Evolutionary conservation across 2,113 vertebrate species (phyloP), one percentile per base, ranked within the genome.

Genomic region (Mastomys coucha): DNA sequence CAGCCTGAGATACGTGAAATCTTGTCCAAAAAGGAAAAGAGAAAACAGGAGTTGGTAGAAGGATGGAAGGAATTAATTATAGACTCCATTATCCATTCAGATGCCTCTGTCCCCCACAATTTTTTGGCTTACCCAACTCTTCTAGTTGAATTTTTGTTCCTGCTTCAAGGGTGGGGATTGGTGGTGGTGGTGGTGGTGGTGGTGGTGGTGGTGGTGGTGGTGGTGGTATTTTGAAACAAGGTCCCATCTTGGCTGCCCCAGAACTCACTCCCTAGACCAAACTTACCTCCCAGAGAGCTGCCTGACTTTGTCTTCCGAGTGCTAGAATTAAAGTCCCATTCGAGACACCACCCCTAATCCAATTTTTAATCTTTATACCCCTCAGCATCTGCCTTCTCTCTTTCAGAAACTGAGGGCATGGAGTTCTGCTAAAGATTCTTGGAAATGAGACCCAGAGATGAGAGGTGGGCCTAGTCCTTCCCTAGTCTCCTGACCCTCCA

Each of bases 401-500:
- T 86, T 17, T 17, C 75, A 84, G 60, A 93, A 94, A 60, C 82
- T 53, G 28, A 8, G 53, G 36, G 8, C 76, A 26, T 73, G 24
- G 69, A 11, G 4, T 65, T 58, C 72, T 75, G 67, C 75, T n/a
- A 24, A n/a, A 45, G 33, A 13, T 81, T 20, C 63, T 88, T 86
- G 91, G 84, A 91, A 87, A 56, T 84, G 69, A 93, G 69, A 60
- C 39, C 63, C 93, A 78, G n/a, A 93, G 67, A 45, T 4, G 45
- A 81, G n/a, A 75, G 58, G 39, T 26, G n/a, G 28, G 19, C 65
- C 78, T 49, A 45, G 58, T 51, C 78, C 39, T 80, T 36, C 10
- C 65, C 53, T 60, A 9, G 45, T 42, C 67, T 80, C 88, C 72
- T 75, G 39, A 49, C 2, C 69, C 53, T 86, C 39, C 73, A 16